phyloP scores from a whole-genome alignment of 2,113 vertebrate species.

The Tyrannus savana region DNA sequence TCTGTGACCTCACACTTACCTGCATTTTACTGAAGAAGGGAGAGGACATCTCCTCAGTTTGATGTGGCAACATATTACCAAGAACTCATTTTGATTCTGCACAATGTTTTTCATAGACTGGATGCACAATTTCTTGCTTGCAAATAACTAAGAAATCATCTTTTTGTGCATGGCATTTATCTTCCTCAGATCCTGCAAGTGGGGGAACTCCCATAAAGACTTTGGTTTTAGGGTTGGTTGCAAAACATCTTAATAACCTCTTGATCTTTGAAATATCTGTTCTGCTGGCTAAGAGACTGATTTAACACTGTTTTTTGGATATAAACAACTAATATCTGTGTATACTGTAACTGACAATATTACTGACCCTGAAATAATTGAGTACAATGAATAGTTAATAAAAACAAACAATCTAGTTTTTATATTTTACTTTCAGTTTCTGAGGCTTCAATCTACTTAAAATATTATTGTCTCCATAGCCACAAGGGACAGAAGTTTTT shows the following conservation, averaged over 20 bases:
- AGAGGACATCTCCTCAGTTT: not conserved
- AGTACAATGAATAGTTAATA: not conserved
- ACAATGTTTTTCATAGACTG: not conserved
- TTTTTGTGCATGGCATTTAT: not conserved
- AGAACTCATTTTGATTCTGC: not conserved
- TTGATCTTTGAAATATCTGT: not conserved
- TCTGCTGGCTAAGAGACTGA: not conserved
- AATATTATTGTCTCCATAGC: not conserved
- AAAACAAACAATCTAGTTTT: not conserved
- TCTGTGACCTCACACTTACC: not conserved
- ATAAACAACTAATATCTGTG: not conserved
- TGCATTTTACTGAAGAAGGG: not conserved
- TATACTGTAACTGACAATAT: not conserved
- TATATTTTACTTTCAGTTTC: not conserved
- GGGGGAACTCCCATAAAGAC: not conserved
- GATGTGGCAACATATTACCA: not conserved
- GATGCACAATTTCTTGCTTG: not conserved
- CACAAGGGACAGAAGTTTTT: not conserved
- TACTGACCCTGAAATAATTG: not conserved
- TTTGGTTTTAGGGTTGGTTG: not conserved
- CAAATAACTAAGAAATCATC: not conserved
- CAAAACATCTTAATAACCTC: not conserved
- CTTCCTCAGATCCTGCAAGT: not conserved
- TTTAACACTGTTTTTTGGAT: not conserved
- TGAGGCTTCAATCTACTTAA: not conserved